phyloP scores from a whole-genome alignment of 2,888 invertebrate species.

The Abrostola triplasia region DNA sequence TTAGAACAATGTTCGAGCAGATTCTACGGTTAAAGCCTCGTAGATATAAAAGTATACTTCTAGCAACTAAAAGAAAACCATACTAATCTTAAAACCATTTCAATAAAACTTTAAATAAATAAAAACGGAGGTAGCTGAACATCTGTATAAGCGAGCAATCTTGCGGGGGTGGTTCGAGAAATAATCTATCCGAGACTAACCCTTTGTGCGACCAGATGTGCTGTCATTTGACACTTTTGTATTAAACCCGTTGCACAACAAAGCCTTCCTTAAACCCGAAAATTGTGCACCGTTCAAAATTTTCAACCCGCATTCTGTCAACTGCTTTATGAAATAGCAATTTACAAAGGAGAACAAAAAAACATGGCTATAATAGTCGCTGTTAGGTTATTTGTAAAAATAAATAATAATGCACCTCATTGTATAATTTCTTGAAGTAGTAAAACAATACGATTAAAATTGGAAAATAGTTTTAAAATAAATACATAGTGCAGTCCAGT shows the following conservation, averaged over 20 bases:
- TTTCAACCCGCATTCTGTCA: constrained; percentile 85
- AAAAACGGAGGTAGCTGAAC: constrained; percentile 67
- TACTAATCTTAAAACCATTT: constrained; percentile 65
- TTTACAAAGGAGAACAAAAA: constrained; percentile 54
- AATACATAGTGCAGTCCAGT: neutral
- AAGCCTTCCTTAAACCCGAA: constrained; percentile 87
- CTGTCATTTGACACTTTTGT: constrained; percentile 89
- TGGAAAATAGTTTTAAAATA: too few species aligned
- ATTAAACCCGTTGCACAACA: constrained; percentile 88
- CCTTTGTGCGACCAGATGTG: constrained; percentile 88
- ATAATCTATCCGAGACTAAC: constrained; percentile 86
- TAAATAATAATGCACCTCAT: too few species aligned
- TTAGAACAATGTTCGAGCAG: too few species aligned
- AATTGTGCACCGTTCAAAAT: constrained; percentile 85
- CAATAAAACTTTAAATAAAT: constrained; percentile 65
- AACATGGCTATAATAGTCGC: constrained; percentile 33
- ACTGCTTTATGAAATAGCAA: constrained; percentile 70
- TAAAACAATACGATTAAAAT: neutral
- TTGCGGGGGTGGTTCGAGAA: constrained; percentile 87
- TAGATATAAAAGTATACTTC: neutral
- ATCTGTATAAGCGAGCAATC: constrained; percentile 87
- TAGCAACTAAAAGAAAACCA: constrained; percentile 47
- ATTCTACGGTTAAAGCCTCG: neutral
- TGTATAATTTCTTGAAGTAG: too few species aligned
- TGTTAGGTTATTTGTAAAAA: neutral